These are phyloP conservation scores for Hydrozoanthus gracilis DNA, from an alignment of 92 coral and sea anemone genomes.

Conservation along the genomic window DNA sequence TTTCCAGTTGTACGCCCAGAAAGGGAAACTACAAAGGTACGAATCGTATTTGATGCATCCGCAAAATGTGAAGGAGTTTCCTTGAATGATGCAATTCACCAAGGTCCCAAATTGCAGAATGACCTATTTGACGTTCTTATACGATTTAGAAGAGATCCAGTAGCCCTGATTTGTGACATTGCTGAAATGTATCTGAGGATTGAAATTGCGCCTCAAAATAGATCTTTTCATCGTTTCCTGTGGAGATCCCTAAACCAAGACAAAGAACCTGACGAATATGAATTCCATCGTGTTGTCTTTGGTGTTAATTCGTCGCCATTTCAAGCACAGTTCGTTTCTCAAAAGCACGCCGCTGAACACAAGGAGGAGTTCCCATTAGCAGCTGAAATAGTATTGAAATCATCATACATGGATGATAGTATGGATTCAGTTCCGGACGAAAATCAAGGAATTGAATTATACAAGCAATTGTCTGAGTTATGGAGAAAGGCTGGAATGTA, in stretches of 20 bases:
- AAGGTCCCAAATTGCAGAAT: conserved; percentile 70
- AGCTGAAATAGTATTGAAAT: conserved; percentile 30
- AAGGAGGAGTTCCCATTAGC: conserved; percentile 41
- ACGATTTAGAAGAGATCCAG: conserved; percentile 65
- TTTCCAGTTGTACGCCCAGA: conserved; percentile 76
- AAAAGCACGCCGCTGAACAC: conserved; percentile 6
- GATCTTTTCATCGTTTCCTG: conserved; percentile 55
- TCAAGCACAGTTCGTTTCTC: conserved; percentile 4
- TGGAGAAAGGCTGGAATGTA: conserved; percentile 8
- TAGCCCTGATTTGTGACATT: conserved; percentile 67
- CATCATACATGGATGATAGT: conserved; percentile 49
- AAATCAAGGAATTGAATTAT: conserved; percentile 43
- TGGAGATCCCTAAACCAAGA: conserved; percentile 61
- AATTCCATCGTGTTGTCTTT: conserved; percentile 62
- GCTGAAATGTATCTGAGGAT: conserved; percentile 75
- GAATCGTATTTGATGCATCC: conserved; percentile 73
- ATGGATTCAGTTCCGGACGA: conserved; percentile 44
- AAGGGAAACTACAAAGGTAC: conserved; percentile 71
- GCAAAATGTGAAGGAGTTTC: conserved; percentile 63
- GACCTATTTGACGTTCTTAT: conserved; percentile 64
- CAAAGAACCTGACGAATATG: conserved; percentile 65
- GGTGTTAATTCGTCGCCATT: conserved; percentile 65
- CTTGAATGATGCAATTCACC: conserved; percentile 64
- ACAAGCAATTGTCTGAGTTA: conserved; percentile 37
- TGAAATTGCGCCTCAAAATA: conserved; percentile 58